Evolutionary conservation across 2,113 vertebrate genomes (phyloP).

Genomic region (Paramisgurnus dabryanus): DNA sequence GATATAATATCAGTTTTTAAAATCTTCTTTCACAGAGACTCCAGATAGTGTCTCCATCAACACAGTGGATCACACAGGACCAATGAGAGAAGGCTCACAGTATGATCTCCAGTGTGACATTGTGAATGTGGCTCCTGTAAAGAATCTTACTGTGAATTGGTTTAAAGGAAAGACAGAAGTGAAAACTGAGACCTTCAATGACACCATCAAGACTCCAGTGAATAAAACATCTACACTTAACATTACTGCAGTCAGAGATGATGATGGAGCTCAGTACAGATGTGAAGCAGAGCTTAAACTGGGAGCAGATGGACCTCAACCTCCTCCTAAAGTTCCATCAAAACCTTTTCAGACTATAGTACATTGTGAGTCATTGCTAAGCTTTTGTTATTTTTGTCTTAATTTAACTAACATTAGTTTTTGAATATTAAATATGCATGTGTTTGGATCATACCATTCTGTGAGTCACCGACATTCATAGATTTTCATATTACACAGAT

Average conservation of each 20-base stretch:
- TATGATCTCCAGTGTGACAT: slow-evolving; percentile 71
- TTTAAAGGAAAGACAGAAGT: slow-evolving; percentile 44
- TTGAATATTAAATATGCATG: too few species aligned
- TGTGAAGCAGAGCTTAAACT: slow-evolving; percentile 60
- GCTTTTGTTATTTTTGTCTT: background rate
- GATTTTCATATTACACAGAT: too few species aligned
- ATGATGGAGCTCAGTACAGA: slow-evolving; percentile 55
- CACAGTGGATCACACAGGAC: background rate
- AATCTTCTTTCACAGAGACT: slow-evolving; percentile 57
- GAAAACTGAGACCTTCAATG: fast-evolving
- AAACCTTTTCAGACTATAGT: slow-evolving; percentile 51
- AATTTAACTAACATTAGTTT: too few species aligned
- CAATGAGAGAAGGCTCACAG: slow-evolving; percentile 43
- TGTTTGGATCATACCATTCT: too few species aligned
- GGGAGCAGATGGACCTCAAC: slow-evolving; percentile 36
- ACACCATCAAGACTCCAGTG: background rate
- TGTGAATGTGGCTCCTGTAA: slow-evolving; percentile 56
- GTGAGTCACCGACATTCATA: too few species aligned
- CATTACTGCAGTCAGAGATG: slow-evolving; percentile 36
- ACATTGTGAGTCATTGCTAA: background rate
- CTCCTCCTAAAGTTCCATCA: slow-evolving; percentile 54
- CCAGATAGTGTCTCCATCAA: slow-evolving; percentile 64
- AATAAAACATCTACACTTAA: slow-evolving; percentile 43
- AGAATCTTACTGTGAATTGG: slow-evolving; percentile 63
- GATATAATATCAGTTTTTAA: background rate